phyloP scores from a whole-genome alignment of 2,113 vertebrate species.

The Dascyllus trimaculatus region DNA sequence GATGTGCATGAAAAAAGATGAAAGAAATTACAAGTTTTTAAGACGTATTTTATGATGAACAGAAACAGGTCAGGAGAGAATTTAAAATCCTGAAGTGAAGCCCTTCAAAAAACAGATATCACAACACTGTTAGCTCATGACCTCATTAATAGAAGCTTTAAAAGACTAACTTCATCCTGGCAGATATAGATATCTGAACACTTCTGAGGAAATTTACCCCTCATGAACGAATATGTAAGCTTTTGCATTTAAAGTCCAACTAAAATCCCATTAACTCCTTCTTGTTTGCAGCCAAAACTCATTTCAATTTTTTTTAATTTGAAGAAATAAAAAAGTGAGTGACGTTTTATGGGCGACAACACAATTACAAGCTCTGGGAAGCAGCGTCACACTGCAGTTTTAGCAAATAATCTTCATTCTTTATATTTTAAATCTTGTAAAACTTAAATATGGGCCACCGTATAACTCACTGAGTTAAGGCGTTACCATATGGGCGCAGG shows the following conservation, averaged over 20 bases:
- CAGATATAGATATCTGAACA: conserved; percentile 13
- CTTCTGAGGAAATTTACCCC: background rate
- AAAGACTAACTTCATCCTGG: conserved; percentile 5
- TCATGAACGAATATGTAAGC: conserved; percentile 23
- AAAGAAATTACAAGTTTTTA: conserved; percentile 45
- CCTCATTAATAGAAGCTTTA: conserved; percentile 2
- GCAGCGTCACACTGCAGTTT: no score
- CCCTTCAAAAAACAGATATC: background rate
- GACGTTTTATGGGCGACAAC: no score
- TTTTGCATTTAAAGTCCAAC: conserved; percentile 38
- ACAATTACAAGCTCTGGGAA: background rate
- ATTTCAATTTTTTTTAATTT: background rate
- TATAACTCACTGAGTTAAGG: no score
- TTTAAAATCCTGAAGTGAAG: conserved; percentile 32
- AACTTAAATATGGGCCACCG: no score
- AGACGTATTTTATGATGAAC: conserved; percentile 45
- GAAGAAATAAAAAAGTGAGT: background rate
- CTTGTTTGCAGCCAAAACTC: background rate
- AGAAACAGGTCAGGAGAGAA: conserved; percentile 18
- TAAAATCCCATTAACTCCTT: conserved; percentile 7
- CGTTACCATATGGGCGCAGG: no score
- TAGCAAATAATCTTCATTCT: no score
- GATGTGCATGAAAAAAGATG: conserved; percentile 44
- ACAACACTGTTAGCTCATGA: background rate
- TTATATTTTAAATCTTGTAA: no score